These are phyloP conservation scores for Chironomus riparius DNA, from an alignment of 2,888 invertebrate genomes.

Conservation along the genomic window DNA sequence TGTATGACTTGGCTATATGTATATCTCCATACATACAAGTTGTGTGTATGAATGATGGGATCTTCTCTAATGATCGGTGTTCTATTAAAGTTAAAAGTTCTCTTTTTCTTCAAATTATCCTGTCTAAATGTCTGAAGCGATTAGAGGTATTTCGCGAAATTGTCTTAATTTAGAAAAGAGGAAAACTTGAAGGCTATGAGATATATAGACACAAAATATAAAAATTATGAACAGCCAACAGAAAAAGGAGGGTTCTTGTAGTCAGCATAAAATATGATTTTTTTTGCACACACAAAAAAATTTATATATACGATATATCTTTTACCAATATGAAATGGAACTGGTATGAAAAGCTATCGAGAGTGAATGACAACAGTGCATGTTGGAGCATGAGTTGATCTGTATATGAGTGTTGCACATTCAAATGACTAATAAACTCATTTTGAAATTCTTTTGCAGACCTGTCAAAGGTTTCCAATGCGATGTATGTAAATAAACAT, in stretches of 20 bases:
- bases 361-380: too few relatives aligned
- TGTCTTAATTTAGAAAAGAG: constrained; percentile 1
- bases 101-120: neutral
- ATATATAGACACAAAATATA: neutral
- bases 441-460: too few relatives aligned
- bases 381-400: too few relatives aligned
- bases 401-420: neutral
- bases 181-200: neutral
- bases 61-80: neutral
- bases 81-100: neutral
- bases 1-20: too few relatives aligned
- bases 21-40: neutral
- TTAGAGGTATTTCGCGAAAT: neutral
- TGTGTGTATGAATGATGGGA: neutral
- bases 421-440: too few relatives aligned
- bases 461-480: too few relatives aligned
- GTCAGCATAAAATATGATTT: neutral
- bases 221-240: neutral
- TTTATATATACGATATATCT: neutral
- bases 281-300: neutral
- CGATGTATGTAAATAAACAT: too few relatives aligned
- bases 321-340: neutral
- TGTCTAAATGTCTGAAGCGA: constrained; percentile 1
- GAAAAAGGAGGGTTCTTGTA: neutral
- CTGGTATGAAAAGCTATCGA: too few relatives aligned